Base-by-base conservation (phyloP, 92 coral and sea anemone species). In the Epizoanthus rinbou region DNA sequence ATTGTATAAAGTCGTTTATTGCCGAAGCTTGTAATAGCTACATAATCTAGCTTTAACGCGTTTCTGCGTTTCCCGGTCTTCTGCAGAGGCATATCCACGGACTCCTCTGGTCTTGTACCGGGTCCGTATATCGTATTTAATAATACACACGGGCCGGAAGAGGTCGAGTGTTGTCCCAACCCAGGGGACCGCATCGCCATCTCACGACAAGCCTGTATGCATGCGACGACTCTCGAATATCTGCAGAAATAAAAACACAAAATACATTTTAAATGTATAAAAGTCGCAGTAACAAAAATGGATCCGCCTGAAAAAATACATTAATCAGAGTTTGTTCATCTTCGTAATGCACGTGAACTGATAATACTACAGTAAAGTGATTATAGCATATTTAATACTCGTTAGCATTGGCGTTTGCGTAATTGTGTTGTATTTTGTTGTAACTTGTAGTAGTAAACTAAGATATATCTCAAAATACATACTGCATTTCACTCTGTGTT, bases 121-220 rank as follows among this genome's bases (percentile, higher is more conserved):
- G 53, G 79, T 52, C 64, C 64, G 53, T 59, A 73, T 16, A 62
- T 73, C 41, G 41, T n/a, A n/a, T n/a, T n/a, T n/a, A n/a, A n/a
- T 73, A 64, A 62, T 73, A 73, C 28, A 73, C 56, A 62, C 79
- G 54, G 45, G 79, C 64, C 25, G 45, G 79, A 62, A 74, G 79
- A 62, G 79, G 79, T 74, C 43, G 31, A 74, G 79, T 53, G 79
- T 52, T 74, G 57, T 74, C 79, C 47, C 64, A 74, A 74, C 79
- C 79, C 54, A 74, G 79, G 21, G 79, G 25, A 17, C 76, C 59
- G 53, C 47, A 72, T 45, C 45, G 8, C 76, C 76, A 72, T 22
- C 76, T 71, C 76, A 13, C 79, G 10, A 73, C 53, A 50, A 73
- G 54, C 43, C 64, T 52, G 79, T 73, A 73, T 28, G 31, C n/a